phyloP scores from a whole-genome alignment of 2,113 vertebrate genomes.

The Scytalopus superciliaris region DNA sequence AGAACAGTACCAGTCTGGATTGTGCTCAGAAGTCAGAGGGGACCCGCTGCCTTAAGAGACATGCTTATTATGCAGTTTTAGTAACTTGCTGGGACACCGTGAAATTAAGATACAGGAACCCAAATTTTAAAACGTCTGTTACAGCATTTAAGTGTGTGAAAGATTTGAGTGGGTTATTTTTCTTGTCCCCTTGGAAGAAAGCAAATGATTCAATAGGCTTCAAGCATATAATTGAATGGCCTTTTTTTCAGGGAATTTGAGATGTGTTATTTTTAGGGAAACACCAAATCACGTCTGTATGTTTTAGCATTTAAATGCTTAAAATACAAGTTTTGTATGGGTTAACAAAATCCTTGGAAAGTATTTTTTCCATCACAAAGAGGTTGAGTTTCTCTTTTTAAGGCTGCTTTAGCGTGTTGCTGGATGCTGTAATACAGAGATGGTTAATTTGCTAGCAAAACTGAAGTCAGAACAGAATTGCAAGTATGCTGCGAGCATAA shows the following conservation, averaged over 20 bases:
- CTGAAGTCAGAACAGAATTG: neutral
- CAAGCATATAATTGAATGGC: neutral
- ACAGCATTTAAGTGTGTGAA: neutral
- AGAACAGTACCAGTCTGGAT: neutral
- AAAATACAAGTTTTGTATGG: neutral
- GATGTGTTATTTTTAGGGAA: neutral
- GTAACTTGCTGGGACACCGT: neutral
- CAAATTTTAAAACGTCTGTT: neutral
- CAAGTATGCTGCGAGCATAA: neutral
- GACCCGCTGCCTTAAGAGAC: neutral
- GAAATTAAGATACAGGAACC: neutral
- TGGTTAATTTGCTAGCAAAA: neutral
- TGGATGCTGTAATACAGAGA: neutral
- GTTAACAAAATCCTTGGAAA: neutral
- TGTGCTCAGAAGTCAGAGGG: neutral
- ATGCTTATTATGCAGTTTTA: neutral
- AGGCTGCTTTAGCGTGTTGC: neutral
- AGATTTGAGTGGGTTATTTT: neutral
- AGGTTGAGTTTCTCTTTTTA: neutral
- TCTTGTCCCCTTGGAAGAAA: neutral
- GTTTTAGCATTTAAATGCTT: neutral
- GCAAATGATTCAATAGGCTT: neutral
- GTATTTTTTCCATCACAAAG: neutral
- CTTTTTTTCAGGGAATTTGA: neutral
- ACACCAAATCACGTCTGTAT: neutral